A percentile compares a stretch with the other conserved stretches of the same genome.
Evolutionary conservation across 2,113 vertebrate species (phyloP).

Genomic region (Axis porcinus): DNA sequence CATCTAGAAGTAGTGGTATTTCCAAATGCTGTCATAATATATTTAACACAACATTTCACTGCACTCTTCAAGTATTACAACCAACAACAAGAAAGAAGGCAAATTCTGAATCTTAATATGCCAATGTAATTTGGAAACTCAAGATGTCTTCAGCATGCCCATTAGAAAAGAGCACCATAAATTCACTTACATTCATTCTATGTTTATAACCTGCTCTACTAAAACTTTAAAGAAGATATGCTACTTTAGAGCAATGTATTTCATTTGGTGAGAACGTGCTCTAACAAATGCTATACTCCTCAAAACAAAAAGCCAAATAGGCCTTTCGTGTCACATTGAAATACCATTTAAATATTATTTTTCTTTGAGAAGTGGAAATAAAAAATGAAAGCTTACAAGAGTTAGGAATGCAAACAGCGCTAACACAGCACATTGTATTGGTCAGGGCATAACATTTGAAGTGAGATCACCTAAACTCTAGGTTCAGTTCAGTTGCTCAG

Average conservation of each 20-base stretch:
- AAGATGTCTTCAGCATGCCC: not conserved
- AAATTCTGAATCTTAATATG: conserved; percentile 9
- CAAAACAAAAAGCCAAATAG: not conserved
- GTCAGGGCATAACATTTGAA: not conserved
- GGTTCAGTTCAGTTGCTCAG: no score
- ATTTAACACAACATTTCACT: not conserved
- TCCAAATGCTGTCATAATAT: not conserved
- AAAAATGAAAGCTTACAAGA: not conserved
- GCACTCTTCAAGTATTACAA: not conserved
- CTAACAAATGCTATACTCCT: not conserved
- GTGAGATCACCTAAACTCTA: not conserved
- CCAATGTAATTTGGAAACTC: conserved; percentile 11
- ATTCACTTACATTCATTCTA: not conserved
- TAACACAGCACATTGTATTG: not conserved
- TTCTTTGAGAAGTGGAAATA: not conserved
- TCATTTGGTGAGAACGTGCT: not conserved
- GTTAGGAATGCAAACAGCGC: not conserved
- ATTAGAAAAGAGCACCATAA: not conserved
- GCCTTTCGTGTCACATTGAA: not conserved
- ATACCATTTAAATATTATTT: not conserved
- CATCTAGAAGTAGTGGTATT: not conserved
- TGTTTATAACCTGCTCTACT: not conserved
- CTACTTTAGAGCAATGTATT: not conserved
- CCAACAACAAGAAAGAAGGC: not conserved
- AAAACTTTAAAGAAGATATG: not conserved